Base-by-base conservation (phyloP, 2,888 invertebrate species). In the Bellardia pandia region DNA sequence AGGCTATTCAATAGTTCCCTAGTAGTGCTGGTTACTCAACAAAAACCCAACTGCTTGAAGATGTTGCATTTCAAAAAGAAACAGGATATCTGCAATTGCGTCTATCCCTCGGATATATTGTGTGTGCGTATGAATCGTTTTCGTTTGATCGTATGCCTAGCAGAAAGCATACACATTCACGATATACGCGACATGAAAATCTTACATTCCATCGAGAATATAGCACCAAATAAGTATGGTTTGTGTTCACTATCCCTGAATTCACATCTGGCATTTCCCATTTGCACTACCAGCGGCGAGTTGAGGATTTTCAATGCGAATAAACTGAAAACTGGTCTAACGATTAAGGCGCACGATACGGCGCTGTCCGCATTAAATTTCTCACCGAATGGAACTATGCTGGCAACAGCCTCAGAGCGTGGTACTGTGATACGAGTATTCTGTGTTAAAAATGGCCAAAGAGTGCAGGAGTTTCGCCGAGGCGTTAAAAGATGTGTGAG, bases 371-470 rank as follows among this genome's bases (percentile, higher is more conserved):
- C 94, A 11, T 88, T 94, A 56, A 91, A 89, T 82, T 94, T 94
- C 88, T 93, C 94, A 72, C 91, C 93, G 3, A 93, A 91, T 86
- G 93, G 94, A 3, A 89, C 90, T 2, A 89, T 94, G 11, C 89
- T 94, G 81, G 94, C 93, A 37, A 94, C 94, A 6, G 93, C 94
- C 68, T 93, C 93, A 0, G 93, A 93, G 89, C 92, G 93, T 7
- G 94, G 94, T 37, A 94, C 94, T 85, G 94, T 94, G 88, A 94
- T 94, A 90, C 91, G 94, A 11, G 92, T 94, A n/a, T 94, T 94
- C 85, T 93, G 93, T 81, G 93, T 93, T 6, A 92, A 92, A 88
- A 93, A 93, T 86, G 94, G 93, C 3, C 93, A 94, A 86, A 91
- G 92, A 51, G 92, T 94, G 4, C 93, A 93, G 89, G 94, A 94